Conservation (phyloP, 2,113 vertebrate species). For the crab-eating macaque (Macaca fascicularis) region DNA sequence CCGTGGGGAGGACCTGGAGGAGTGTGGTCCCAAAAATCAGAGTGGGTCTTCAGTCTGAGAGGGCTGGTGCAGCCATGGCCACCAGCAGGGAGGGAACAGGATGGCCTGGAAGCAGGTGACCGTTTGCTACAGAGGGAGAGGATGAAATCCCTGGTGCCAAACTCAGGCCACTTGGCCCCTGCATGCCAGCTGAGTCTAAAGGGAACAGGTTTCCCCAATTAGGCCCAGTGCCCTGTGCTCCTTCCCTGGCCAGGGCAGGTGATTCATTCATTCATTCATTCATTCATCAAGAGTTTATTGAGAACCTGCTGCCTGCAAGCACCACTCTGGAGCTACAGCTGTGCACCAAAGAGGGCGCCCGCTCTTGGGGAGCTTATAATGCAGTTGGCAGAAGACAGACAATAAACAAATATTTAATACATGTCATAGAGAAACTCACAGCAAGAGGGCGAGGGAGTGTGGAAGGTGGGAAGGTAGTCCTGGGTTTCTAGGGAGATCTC, state of each 20-base stretch:
- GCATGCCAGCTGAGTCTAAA: background rate
- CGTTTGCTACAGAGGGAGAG: background rate
- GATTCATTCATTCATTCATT: background rate
- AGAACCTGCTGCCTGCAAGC: background rate
- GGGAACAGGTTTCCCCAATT: background rate
- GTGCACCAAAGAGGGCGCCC: background rate
- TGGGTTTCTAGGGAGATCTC: background rate
- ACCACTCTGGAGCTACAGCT: background rate
- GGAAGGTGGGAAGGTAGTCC: background rate
- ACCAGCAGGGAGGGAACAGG: background rate
- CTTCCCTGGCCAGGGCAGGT: background rate
- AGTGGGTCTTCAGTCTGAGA: background rate
- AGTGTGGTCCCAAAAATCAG: background rate
- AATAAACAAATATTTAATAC: background rate
- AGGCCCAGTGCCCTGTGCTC: background rate
- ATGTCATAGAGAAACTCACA: background rate
- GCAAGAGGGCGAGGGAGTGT: background rate
- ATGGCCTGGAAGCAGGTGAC: background rate
- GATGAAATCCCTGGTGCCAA: background rate
- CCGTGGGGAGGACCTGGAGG: too few species aligned
- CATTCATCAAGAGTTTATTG: background rate
- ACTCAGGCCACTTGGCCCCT: background rate
- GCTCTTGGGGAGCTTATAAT: accelerated
- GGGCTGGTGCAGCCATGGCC: background rate
- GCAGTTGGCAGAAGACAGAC: background rate